Conservation (phyloP, 2,797 vertebrate genomes). For the Ceryle rudis region DNA sequence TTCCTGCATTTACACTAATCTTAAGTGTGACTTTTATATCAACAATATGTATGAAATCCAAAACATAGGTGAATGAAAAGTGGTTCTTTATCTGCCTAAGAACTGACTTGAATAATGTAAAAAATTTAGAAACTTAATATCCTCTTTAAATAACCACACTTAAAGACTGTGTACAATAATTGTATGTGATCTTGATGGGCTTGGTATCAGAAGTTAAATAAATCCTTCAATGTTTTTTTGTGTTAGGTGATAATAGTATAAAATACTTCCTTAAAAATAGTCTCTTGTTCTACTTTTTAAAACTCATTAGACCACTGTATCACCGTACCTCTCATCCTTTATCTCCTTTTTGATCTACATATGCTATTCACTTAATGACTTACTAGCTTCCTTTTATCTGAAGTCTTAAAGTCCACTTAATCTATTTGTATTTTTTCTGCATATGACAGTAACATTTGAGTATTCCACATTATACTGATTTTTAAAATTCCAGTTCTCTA, state of each 20-base stretch:
- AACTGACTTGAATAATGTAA: not conserved
- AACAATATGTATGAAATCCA: not conserved
- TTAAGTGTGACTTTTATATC: not conserved
- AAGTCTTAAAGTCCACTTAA: not conserved
- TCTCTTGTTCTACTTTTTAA: not conserved
- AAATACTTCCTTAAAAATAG: not conserved
- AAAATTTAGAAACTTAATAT: not conserved
- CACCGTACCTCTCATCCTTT: not conserved
- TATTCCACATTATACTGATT: not conserved
- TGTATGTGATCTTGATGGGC: not conserved
- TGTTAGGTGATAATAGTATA: not conserved
- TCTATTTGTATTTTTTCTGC: not conserved
- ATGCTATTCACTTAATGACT: not conserved
- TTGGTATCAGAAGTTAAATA: not conserved
- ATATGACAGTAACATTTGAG: not conserved
- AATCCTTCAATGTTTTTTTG: not conserved
- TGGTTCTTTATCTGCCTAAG: not conserved
- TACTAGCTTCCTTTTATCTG: not conserved
- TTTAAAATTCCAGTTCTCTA: not conserved
- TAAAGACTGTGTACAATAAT: not conserved
- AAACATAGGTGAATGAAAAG: not conserved
- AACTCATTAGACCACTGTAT: not conserved
- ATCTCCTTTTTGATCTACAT: not conserved
- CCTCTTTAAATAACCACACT: not conserved
- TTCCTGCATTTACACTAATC: not conserved